Percentiles rank a stretch among this genome's conserved stretches.
phyloP scores from a whole-genome alignment of 2,888 invertebrate genomes.

The Syritta pipiens region DNA sequence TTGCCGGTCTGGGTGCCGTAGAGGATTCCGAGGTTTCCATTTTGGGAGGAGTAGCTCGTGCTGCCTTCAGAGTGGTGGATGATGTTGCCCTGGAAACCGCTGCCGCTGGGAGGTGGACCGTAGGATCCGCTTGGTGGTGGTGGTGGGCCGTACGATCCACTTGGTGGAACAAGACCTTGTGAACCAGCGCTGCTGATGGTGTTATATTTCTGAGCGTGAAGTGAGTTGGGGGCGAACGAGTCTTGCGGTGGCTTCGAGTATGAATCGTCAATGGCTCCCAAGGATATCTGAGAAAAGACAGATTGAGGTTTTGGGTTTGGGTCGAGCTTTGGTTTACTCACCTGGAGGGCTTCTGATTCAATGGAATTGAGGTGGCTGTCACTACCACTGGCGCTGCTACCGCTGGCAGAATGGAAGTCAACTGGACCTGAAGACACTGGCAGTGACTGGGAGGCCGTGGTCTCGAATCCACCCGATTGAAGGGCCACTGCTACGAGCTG shows the following conservation, averaged over 20 bases:
- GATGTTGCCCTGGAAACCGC: slow-evolving; percentile 30
- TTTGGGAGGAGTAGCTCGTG: slow-evolving; percentile 46
- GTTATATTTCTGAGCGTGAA: slow-evolving; percentile 74
- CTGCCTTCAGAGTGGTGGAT: slow-evolving; percentile 53
- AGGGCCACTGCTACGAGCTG: slow-evolving; percentile 77
- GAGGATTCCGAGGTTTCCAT: slow-evolving; percentile 73
- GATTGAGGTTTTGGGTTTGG: slow-evolving; percentile 74
- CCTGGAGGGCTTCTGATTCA: slow-evolving; percentile 73
- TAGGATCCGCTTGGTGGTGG: slow-evolving; percentile 83
- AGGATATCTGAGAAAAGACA: slow-evolving; percentile 74
- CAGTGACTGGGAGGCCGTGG: slow-evolving; percentile 63
- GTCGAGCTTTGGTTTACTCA: slow-evolving; percentile 50
- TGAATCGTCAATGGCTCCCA: slow-evolving; percentile 77
- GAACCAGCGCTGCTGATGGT: slow-evolving; percentile 63
- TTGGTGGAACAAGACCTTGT: slow-evolving; percentile 80
- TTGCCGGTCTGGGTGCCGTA: slow-evolving; percentile 75
- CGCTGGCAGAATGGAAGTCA: slow-evolving; percentile 70
- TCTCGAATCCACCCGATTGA: slow-evolving; percentile 72
- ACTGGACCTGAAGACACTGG: slow-evolving; percentile 71
- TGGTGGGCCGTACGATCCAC: slow-evolving; percentile 83
- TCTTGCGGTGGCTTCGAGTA: slow-evolving; percentile 79
- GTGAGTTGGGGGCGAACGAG: slow-evolving; percentile 78
- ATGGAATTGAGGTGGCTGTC: slow-evolving; percentile 72
- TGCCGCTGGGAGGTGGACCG: slow-evolving; percentile 81
- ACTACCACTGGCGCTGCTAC: neutral